Evolutionary conservation across 2,888 invertebrate genomes (phyloP).

Genomic region (Tanypteryx hageni): DNA sequence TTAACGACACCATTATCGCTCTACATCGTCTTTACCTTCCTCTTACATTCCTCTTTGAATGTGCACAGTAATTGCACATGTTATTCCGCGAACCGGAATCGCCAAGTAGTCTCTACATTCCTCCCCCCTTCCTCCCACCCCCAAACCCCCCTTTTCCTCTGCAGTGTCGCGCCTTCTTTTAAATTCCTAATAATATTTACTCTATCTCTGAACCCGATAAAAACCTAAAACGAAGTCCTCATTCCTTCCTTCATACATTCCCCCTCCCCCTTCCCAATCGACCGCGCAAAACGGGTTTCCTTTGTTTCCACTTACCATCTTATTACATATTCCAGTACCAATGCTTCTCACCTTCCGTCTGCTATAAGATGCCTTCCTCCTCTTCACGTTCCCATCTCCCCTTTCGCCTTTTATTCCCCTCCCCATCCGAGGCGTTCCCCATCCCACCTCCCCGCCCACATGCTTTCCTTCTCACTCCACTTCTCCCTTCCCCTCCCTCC

Average conservation of each 20-base stretch:
- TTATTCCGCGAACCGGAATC: neutral
- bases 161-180: neutral
- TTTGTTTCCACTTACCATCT: constrained; percentile 63
- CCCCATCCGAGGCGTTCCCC: neutral
- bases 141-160: neutral
- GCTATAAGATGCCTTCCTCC: neutral
- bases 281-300: constrained; percentile 50
- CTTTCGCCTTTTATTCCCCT: neutral
- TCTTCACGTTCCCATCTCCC: neutral
- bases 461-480: neutral
- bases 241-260: constrained; percentile 14
- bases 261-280: neutral
- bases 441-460: neutral
- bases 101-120: too few relatives aligned
- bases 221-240: constrained; percentile 22
- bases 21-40: neutral
- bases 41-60: constrained; percentile 3
- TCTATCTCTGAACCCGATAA: neutral
- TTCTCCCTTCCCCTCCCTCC: neutral
- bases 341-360: constrained; percentile 58
- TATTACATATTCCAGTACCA: constrained; percentile 63
- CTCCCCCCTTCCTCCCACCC: neutral
- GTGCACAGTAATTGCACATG: neutral
- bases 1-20: neutral
- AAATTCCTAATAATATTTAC: constrained; percentile 32